Conservation (phyloP, 2,113 vertebrate species). For the Cisticola juncidis region DNA sequence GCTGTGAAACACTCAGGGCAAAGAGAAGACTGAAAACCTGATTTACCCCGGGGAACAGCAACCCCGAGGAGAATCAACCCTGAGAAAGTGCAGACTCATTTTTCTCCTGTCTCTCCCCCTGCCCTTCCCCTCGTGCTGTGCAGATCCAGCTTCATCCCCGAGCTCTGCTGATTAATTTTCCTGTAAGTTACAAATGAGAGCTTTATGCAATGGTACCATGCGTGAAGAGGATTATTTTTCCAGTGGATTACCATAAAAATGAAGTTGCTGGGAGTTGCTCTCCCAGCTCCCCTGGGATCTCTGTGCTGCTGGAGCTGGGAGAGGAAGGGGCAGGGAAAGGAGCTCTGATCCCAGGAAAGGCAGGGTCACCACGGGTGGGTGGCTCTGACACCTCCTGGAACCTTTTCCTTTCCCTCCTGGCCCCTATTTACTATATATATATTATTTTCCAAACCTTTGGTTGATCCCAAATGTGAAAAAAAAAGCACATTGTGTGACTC, state of each 20-base stretch:
- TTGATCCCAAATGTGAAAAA: not conserved
- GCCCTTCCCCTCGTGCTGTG: not conserved
- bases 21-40: too few relatives aligned
- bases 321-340: not conserved
- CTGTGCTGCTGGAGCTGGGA: not conserved
- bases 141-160: conserved; percentile 48
- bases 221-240: conserved; percentile 66
- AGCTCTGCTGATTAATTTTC: conserved; percentile 59
- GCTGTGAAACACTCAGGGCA: too few relatives aligned
- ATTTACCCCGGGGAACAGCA: too few relatives aligned
- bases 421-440: too few relatives aligned
- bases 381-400: not conserved
- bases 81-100: not conserved
- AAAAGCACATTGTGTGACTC: too few relatives aligned
- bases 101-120: not conserved
- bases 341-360: not conserved
- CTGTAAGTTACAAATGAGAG: conserved; percentile 57
- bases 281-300: not conserved
- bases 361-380: not conserved
- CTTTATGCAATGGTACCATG: conserved; percentile 53
- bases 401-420: not conserved
- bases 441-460: not conserved
- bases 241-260: conserved; percentile 66
- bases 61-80: too few relatives aligned
- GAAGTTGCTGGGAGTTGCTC: conserved; percentile 40